These are phyloP conservation scores for Acrobasis consociella DNA, from an alignment of 2,888 invertebrate genomes.

Conservation along the genomic window DNA sequence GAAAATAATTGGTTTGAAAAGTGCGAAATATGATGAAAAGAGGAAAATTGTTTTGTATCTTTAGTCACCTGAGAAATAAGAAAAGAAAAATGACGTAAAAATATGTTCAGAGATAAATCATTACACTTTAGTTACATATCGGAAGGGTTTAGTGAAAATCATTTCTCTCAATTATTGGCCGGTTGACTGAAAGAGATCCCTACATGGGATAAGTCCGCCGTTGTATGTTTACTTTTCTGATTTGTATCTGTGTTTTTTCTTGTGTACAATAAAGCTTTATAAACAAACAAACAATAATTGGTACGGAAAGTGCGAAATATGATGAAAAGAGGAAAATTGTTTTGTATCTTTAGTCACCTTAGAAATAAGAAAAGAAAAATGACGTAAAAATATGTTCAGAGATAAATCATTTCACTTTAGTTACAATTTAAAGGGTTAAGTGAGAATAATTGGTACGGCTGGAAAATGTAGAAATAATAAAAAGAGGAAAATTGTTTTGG, in stretches of 20 bases:
- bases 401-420: constrained; percentile 17
- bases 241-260: no score
- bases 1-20: constrained; percentile 8
- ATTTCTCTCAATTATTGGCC: no score
- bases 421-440: constrained; percentile 15
- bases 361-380: not conserved
- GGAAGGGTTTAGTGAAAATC: constrained; percentile 17
- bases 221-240: no score
- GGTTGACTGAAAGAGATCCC: no score
- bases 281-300: no score
- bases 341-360: not conserved
- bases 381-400: constrained; percentile 22
- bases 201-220: no score
- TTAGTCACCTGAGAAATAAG: not conserved
- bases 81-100: not conserved
- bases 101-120: constrained; percentile 23
- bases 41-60: not conserved
- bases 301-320: constrained; percentile 2
- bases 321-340: not conserved
- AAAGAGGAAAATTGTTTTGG: no score
- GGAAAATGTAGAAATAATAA: no score
- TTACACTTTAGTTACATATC: constrained; percentile 8
- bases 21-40: constrained; percentile 2
- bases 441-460: no score
- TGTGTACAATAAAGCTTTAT: no score